phyloP scores from a whole-genome alignment of 1,140 invertebrate species.

The Orchestia grillus region DNA sequence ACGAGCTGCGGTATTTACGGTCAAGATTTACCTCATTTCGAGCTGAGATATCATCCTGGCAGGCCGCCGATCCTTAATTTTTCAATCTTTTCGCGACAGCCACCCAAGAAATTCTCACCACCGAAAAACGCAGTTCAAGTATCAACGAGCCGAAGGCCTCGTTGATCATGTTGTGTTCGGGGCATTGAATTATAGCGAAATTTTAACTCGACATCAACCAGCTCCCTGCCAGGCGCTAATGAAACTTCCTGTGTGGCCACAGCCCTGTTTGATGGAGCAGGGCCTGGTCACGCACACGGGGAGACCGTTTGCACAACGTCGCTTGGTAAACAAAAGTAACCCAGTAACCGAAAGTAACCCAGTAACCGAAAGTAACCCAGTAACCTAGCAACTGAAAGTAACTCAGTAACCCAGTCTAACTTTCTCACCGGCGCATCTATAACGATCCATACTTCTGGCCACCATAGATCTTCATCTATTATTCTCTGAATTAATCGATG shows the following conservation, averaged over 20 bases:
- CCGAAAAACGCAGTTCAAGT: background rate
- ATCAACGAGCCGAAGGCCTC: background rate
- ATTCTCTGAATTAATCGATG: too few species aligned
- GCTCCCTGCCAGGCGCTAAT: background rate
- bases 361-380: background rate
- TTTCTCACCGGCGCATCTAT: too few species aligned
- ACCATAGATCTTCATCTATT: too few species aligned
- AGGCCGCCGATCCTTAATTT: too few species aligned
- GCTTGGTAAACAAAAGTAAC: background rate
- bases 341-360: background rate
- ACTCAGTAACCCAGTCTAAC: background rate
- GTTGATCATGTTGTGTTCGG: background rate
- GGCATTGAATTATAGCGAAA: background rate
- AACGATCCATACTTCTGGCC: too few species aligned
- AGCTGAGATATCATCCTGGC: too few species aligned
- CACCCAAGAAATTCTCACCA: too few species aligned
- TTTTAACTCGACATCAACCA: background rate
- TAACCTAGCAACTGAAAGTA: background rate
- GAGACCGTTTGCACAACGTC: background rate
- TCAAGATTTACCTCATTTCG: too few species aligned
- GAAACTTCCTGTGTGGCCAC: background rate
- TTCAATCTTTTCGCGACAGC: too few species aligned
- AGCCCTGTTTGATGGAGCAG: background rate
- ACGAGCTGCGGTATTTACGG: too few species aligned
- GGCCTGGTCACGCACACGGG: too few species aligned